Percentiles rank a stretch among this genome's conserved stretches.
phyloP scores from a whole-genome alignment of 2,113 vertebrate genomes.

The Microtus oregoni region DNA sequence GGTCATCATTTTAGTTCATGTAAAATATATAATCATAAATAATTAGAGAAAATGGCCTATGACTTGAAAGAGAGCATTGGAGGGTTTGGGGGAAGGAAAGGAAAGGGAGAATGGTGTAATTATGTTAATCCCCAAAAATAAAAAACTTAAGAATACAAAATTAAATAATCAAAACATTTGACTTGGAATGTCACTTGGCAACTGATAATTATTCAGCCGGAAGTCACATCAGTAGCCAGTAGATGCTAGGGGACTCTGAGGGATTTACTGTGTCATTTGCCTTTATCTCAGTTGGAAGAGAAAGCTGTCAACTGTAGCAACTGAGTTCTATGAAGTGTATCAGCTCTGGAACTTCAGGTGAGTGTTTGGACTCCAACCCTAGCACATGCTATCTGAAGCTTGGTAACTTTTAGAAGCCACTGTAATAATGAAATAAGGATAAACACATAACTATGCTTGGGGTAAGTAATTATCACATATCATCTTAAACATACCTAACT shows the following conservation, averaged over 20 bases:
- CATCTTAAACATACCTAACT: not conserved
- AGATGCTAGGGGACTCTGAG: not conserved
- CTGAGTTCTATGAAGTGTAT: not conserved
- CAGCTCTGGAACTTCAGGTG: not conserved
- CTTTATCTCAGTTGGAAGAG: constrained; percentile 15
- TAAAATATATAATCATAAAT: not conserved
- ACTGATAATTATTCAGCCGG: not conserved
- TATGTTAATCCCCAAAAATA: not conserved
- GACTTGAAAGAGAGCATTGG: not conserved
- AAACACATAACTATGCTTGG: not conserved
- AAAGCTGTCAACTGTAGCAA: not conserved
- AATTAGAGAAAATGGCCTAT: not conserved
- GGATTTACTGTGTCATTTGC: not conserved
- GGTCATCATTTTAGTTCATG: not conserved
- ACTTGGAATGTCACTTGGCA: not conserved
- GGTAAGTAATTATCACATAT: not conserved
- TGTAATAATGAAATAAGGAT: not conserved
- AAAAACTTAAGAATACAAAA: not conserved
- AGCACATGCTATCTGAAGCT: not conserved
- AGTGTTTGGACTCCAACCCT: not conserved
- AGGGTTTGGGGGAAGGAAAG: not conserved
- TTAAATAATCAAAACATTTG: not conserved
- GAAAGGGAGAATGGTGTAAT: not conserved
- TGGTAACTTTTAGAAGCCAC: not conserved
- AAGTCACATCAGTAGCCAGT: not conserved